These are phyloP conservation scores for Parnassius smintheus DNA, from an alignment of 2,888 invertebrate species.

Conservation along the genomic window DNA sequence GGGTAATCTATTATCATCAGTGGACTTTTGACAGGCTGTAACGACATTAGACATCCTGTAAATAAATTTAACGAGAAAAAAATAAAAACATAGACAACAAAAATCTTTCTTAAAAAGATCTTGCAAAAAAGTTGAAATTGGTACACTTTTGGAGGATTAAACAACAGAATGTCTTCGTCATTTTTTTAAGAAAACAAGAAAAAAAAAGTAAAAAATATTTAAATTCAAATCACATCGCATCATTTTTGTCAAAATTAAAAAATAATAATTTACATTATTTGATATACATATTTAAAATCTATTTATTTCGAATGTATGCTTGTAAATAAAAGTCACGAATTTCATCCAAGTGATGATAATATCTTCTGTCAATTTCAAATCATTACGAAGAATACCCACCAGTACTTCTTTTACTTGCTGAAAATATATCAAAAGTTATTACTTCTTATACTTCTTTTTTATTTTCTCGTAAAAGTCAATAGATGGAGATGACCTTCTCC, in stretches of 20 bases:
- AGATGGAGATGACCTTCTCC: too few relatives aligned
- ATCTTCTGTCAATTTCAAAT: constrained; percentile 37
- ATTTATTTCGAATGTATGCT: constrained; percentile 38
- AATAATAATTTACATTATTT: background rate
- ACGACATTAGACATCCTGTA: too few relatives aligned
- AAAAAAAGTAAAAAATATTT: background rate
- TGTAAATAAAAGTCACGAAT: constrained; percentile 47
- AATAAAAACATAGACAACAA: too few relatives aligned
- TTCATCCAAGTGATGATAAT: constrained; percentile 43
- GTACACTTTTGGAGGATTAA: too few relatives aligned
- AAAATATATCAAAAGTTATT: constrained; percentile 25
- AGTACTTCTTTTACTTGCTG: constrained; percentile 47
- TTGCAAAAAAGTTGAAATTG: too few relatives aligned
- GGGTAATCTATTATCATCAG: too few relatives aligned
- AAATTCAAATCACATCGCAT: background rate
- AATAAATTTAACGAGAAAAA: too few relatives aligned
- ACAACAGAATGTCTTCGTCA: too few relatives aligned
- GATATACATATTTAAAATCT: background rate
- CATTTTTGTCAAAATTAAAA: background rate
- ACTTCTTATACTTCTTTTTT: background rate
- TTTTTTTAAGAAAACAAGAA: too few relatives aligned
- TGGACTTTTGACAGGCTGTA: too few relatives aligned
- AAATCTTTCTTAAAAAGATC: too few relatives aligned
- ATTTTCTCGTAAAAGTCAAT: too few relatives aligned
- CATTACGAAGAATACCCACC: constrained; percentile 41